Evolutionary conservation across 2,797 vertebrate genomes (phyloP).

Genomic region (Masticophis lateralis): DNA sequence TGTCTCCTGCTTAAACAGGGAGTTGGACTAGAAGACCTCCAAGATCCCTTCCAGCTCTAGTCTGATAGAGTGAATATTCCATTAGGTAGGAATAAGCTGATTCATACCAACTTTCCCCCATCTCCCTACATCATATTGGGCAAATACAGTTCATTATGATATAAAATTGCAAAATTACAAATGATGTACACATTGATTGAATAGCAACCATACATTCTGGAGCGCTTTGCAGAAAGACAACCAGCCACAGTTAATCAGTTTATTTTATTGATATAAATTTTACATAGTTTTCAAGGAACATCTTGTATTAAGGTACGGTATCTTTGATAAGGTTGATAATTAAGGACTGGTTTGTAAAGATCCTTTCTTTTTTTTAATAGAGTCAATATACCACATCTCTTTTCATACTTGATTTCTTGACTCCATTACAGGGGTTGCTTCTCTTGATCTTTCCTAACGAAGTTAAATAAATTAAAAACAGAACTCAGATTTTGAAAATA

Average conservation of each 20-base stretch:
- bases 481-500: not conserved
- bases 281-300: not conserved
- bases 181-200: not conserved
- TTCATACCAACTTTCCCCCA: not conserved
- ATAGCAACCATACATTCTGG: not conserved
- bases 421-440: not conserved
- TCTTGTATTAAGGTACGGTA: not conserved
- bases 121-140: not conserved
- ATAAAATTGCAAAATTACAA: not conserved
- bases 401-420: slow-evolving; percentile 9
- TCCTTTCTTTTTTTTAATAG: not conserved
- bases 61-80: not conserved
- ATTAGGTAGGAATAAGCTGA: not conserved
- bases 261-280: not conserved
- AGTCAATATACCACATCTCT: not conserved
- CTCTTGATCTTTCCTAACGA: slow-evolving; percentile 9
- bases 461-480: slow-evolving; percentile 1
- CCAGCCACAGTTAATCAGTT: not conserved
- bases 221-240: not conserved
- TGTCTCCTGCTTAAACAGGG: not conserved
- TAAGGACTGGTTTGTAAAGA: not conserved
- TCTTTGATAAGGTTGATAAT: not conserved
- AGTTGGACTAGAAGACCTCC: not conserved
- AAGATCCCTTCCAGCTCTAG: not conserved
- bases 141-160: not conserved